phyloP scores from a whole-genome alignment of 2,797 vertebrate genomes.

The Anabacerthia variegaticeps region DNA sequence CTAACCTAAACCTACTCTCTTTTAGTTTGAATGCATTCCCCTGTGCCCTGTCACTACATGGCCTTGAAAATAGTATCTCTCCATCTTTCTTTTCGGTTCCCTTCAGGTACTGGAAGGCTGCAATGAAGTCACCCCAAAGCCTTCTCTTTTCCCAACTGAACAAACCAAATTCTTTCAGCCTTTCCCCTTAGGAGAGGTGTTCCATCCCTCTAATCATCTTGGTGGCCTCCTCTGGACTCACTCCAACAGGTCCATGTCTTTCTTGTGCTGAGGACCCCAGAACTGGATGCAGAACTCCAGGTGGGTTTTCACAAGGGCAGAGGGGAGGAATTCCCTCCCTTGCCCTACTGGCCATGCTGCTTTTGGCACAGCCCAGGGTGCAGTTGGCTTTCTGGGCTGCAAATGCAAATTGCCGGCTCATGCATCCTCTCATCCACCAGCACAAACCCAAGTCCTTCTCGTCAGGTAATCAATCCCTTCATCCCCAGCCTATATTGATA shows the following conservation, averaged over 20 bases:
- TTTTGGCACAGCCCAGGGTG: neutral
- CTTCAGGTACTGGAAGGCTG: neutral
- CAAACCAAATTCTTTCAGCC: neutral
- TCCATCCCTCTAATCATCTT: neutral
- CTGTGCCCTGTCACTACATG: neutral
- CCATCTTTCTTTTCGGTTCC: neutral
- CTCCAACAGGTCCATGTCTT: neutral
- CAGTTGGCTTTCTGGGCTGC: neutral
- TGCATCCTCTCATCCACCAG: fast-evolving
- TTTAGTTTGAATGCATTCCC: neutral
- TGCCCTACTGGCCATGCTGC: neutral
- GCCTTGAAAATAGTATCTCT: neutral
- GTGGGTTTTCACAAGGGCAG: neutral
- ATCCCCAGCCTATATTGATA: neutral
- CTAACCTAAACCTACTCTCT: neutral
- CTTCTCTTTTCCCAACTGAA: neutral
- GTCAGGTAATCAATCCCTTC: fast-evolving
- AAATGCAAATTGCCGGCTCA: neutral
- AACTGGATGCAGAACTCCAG: neutral
- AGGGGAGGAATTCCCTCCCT: neutral
- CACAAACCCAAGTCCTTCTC: fast-evolving
- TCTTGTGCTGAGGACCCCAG: neutral
- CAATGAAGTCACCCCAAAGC: neutral
- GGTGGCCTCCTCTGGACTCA: fast-evolving
- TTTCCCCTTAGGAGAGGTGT: neutral